Evolutionary conservation across 2,797 vertebrate genomes (phyloP).

Genomic region (Acipenser ruthenus): DNA sequence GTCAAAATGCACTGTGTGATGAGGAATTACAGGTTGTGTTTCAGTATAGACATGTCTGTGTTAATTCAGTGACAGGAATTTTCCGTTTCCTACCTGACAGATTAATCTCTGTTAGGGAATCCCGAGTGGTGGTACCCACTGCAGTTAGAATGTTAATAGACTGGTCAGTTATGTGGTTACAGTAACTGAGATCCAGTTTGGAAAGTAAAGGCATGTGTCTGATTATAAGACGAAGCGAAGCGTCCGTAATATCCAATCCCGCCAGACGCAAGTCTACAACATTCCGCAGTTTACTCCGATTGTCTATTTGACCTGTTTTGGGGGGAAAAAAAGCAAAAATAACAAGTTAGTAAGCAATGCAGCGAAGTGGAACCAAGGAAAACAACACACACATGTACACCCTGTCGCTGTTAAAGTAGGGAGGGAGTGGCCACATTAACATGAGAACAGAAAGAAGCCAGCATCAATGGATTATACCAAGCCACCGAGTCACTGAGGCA

Average conservation of each 20-base stretch:
- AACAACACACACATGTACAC: too few relatives aligned
- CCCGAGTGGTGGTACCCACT: constrained; percentile 82
- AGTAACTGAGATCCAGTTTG: constrained; percentile 89
- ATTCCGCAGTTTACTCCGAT: constrained; percentile 86
- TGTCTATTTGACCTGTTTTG: constrained; percentile 82
- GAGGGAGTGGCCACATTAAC: too few relatives aligned
- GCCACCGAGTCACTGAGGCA: too few relatives aligned
- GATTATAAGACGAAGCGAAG: constrained; percentile 81
- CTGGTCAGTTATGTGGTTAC: constrained; percentile 90
- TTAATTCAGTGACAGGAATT: constrained; percentile 5
- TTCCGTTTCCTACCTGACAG: constrained; percentile 68
- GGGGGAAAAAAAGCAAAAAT: neutral
- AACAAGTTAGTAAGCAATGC: too few relatives aligned
- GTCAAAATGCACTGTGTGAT: constrained; percentile 1
- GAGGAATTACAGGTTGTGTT: neutral
- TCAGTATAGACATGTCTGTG: constrained; percentile 3
- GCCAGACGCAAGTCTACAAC: constrained; percentile 81
- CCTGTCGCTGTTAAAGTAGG: too few relatives aligned
- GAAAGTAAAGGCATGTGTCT: constrained; percentile 83
- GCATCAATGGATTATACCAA: too few relatives aligned
- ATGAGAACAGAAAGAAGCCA: too few relatives aligned
- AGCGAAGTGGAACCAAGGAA: too few relatives aligned
- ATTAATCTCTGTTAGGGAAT: constrained; percentile 77
- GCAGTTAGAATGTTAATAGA: constrained; percentile 90
- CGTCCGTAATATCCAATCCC: constrained; percentile 86